phyloP scores from a whole-genome alignment of 2,113 vertebrate genomes.

The Climacteris rufus region DNA sequence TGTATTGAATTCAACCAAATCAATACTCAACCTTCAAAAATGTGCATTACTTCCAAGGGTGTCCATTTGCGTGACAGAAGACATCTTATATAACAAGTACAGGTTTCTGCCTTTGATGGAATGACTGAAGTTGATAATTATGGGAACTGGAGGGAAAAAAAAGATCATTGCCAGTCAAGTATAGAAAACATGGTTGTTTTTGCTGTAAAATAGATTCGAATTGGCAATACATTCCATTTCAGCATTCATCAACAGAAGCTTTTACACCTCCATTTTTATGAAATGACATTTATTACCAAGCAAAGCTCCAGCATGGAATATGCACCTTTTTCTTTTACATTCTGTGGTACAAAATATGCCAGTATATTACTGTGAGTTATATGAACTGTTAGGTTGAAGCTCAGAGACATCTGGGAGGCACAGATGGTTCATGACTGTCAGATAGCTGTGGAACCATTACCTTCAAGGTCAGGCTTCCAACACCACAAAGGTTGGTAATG shows the following conservation, averaged over 20 bases:
- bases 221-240: neutral
- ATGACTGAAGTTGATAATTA: neutral
- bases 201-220: neutral
- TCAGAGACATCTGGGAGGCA: constrained; percentile 25
- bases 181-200: neutral
- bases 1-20: neutral
- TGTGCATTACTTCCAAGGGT: neutral
- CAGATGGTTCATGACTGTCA: neutral
- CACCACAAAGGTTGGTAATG: neutral
- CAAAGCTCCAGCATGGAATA: neutral
- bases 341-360: neutral
- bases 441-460: neutral
- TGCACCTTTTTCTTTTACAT: neutral
- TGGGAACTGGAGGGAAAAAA: neutral
- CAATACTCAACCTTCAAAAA: neutral
- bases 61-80: neutral
- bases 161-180: neutral
- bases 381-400: neutral
- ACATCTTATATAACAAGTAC: neutral
- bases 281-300: constrained; percentile 9
- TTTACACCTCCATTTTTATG: constrained; percentile 12
- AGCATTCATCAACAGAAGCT: neutral
- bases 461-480: neutral
- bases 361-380: neutral
- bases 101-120: neutral